Evolutionary conservation across 2,113 vertebrate genomes (phyloP).

Genomic region (Dissostichus mawsoni): DNA sequence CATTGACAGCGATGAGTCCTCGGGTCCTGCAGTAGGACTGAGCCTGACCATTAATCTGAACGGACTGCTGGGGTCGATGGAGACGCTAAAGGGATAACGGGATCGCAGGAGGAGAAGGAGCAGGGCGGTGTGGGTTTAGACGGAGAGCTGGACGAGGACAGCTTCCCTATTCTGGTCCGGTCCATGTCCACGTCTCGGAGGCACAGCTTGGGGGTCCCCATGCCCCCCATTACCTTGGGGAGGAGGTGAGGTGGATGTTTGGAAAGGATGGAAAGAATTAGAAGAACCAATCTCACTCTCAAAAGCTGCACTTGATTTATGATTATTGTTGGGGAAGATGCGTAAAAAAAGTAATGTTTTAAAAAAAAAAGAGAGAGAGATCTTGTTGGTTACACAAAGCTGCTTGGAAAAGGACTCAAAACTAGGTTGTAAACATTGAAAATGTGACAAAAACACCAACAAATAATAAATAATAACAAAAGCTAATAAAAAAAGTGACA

Average conservation of each 20-base stretch:
- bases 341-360: no score
- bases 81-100: slow-evolving; percentile 26
- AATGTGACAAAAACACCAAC: no score
- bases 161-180: slow-evolving; percentile 83
- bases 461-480: no score
- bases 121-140: slow-evolving; percentile 55
- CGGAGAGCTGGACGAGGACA: slow-evolving; percentile 66
- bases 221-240: slow-evolving; percentile 85
- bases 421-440: no score
- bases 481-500: no score
- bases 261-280: background rate
- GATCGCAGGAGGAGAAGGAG: slow-evolving; percentile 7
- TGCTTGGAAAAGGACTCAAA: no score
- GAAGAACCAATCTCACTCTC: background rate
- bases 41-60: slow-evolving; percentile 60
- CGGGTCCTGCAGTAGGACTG: slow-evolving; percentile 31
- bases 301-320: no score
- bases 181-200: slow-evolving; percentile 87
- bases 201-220: slow-evolving; percentile 90
- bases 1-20: slow-evolving; percentile 32
- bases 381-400: no score
- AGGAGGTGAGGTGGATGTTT: slow-evolving; percentile 83
- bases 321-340: no score
- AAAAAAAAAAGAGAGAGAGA: no score
- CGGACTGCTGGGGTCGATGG: slow-evolving; percentile 56